Conservation (phyloP, 2,888 invertebrate genomes). For the Artemia sp. region DNA sequence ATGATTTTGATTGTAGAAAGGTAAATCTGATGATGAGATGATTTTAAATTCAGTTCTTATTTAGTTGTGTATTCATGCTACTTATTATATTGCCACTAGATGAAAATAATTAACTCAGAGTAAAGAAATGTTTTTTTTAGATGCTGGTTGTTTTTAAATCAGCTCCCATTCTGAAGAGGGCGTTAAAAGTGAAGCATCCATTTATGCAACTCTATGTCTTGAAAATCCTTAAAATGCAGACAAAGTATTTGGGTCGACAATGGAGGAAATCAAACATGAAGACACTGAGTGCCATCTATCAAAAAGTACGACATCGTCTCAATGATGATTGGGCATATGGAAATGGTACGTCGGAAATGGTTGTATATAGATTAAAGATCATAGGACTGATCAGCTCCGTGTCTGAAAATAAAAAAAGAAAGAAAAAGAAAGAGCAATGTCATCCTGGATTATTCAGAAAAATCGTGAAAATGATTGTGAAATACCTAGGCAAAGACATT, state of each 20-base stretch:
- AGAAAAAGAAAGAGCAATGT: not conserved
- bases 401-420: not conserved
- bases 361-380: not conserved
- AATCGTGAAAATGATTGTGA: not conserved
- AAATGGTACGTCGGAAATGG: conserved; percentile 46
- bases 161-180: conserved; percentile 89
- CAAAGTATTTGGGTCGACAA: conserved; percentile 92
- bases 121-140: conserved; percentile 28
- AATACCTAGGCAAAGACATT: not conserved
- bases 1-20: too few relatives aligned
- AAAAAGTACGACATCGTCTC: conserved; percentile 82
- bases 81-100: too few relatives aligned
- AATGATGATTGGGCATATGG: conserved; percentile 99
- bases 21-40: too few relatives aligned
- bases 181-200: conserved; percentile 83
- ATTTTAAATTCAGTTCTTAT: too few relatives aligned
- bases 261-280: conserved; percentile 99
- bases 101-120: not conserved
- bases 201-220: conserved; percentile 95
- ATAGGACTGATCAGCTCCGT: not conserved
- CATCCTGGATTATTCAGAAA: not conserved
- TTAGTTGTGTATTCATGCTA: too few relatives aligned
- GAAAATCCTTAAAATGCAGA: conserved; percentile 97
- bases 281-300: conserved; percentile 95
- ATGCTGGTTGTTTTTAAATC: conserved; percentile 99